Base-by-base conservation (phyloP, 2,113 vertebrate species). In the Neodontobutis hainanensis region DNA sequence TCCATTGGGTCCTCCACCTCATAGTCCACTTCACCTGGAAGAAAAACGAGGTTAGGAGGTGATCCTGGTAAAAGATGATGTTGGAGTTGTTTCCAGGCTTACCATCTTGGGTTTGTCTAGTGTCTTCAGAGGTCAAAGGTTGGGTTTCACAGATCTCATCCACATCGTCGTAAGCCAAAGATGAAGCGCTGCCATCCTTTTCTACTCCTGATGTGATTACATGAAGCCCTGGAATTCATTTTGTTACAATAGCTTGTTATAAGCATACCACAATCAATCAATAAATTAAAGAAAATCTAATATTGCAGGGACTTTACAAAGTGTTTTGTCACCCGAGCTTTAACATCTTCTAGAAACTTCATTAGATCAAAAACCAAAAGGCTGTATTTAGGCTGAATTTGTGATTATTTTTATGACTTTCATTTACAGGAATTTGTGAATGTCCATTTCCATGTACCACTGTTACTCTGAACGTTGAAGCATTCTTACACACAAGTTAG, bases 161-260 rank as follows among this genome's bases (percentile, higher is more conserved):
- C 0, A 91, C 42, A 4, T 93, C 90, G 49, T 92, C 88, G 2
- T 92, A 90, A 19, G 68, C 32, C 2, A 80, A 51, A 11, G 87
- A 90, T 12, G 63, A 51, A 40, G 0, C 0, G 47, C 81, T 83
- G 3, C 0, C 10, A 0, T 65, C 63, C 0, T 12, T 40, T 35
- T 79, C 77, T 0, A 42, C 0, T 6, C 48, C 36, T 8, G 62
- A n/a, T 35, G 10, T 36, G 11, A 74, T 78, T 84, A 55, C 32
- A 5, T 4, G 6, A 47, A 65, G 44, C 38, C 35, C 10, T 58
- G 11, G 2, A 66, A 16, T 9, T 38, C 8, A 34, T 48, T 36
- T 11, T 9, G 34, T 56, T 35, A 51, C 8, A 27, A 16, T 1
- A 10, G 4, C 11, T 14, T 50, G 44, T 47, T 0, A 57, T 42